phyloP scores from a whole-genome alignment of 2,797 vertebrate species.

The Crypturellus tataupa region DNA sequence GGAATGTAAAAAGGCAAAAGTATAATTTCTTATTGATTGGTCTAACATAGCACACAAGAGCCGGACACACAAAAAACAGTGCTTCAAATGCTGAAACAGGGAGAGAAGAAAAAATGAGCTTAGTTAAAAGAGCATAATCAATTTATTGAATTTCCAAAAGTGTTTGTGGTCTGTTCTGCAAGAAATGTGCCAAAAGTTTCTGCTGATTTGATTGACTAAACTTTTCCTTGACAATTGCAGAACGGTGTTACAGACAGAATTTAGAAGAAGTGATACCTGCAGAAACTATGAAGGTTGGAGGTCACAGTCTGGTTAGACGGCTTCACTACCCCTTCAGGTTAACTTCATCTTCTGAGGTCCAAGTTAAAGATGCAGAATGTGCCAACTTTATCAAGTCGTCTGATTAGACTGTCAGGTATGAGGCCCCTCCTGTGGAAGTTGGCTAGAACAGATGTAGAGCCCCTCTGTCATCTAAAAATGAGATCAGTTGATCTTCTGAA shows the following conservation, averaged over 20 bases:
- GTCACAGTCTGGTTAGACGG: background rate
- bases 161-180: background rate
- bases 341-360: background rate
- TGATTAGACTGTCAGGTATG: background rate
- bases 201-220: conserved; percentile 36
- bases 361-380: background rate
- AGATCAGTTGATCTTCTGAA: background rate
- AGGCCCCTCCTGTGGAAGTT: background rate
- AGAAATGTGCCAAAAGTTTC: background rate
- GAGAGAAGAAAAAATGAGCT: conserved; percentile 55
- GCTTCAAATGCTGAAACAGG: conserved; percentile 69
- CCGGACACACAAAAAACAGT: conserved; percentile 64
- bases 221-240: background rate
- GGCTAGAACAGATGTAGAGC: background rate
- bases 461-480: background rate
- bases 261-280: background rate
- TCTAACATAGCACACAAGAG: conserved; percentile 38
- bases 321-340: background rate
- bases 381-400: background rate
- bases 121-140: conserved; percentile 46
- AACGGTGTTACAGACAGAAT: background rate
- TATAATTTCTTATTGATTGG: conserved; percentile 80
- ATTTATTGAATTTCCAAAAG: conserved; percentile 28
- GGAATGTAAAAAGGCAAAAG: conserved; percentile 62
- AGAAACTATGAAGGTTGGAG: background rate